phyloP scores from a whole-genome alignment of 2,797 vertebrate genomes.

The Sebastes kiyomatsui region DNA sequence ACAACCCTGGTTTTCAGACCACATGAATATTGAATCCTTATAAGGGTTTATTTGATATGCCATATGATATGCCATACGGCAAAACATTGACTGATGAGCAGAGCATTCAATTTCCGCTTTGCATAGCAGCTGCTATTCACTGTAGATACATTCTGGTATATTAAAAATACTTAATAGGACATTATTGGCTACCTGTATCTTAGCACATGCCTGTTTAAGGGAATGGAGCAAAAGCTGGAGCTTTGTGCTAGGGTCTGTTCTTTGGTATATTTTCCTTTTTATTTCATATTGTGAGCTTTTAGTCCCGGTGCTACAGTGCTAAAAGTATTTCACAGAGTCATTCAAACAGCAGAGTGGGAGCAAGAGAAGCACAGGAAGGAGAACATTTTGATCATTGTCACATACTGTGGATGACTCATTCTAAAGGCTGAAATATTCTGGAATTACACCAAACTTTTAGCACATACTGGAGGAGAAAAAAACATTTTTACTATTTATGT shows the following conservation, averaged over 20 bases:
- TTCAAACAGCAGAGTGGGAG: neutral
- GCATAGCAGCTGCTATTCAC: conserved; percentile 75
- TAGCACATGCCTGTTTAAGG: conserved; percentile 16
- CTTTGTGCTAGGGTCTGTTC: neutral
- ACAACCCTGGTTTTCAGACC: conserved; percentile 36
- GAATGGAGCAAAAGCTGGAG: conserved; percentile 20
- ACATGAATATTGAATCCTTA: conserved; percentile 61
- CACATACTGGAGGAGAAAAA: neutral
- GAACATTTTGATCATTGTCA: neutral
- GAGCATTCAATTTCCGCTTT: conserved; percentile 69
- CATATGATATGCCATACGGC: conserved; percentile 75
- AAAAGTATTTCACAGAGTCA: neutral
- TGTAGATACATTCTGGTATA: conserved; percentile 66
- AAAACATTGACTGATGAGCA: conserved; percentile 72
- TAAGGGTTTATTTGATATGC: conserved; percentile 73
- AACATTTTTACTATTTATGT: neutral
- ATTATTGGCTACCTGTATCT: conserved; percentile 76
- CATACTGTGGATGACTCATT: neutral
- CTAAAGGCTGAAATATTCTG: neutral
- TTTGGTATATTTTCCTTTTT: neutral
- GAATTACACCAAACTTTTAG: neutral
- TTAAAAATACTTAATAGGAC: conserved; percentile 74
- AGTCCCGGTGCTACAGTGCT: neutral
- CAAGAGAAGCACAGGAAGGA: neutral
- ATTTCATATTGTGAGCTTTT: neutral